Conservation (phyloP, 2,113 vertebrate genomes). For the Tapirus terrestris region DNA sequence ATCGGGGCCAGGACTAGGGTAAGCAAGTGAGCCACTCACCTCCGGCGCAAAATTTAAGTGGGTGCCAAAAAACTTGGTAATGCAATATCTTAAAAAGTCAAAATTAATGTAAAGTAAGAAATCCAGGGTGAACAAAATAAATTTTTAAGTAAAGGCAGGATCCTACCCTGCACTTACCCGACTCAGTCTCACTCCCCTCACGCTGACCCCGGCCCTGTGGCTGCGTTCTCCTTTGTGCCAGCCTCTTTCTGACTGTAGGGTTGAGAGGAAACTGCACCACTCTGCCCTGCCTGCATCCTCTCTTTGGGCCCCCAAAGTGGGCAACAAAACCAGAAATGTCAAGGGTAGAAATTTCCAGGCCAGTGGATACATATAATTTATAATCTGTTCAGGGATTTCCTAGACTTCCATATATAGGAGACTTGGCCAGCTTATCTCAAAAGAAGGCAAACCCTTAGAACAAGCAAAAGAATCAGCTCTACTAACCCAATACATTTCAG, state of each 20-base stretch:
- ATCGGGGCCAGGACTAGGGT: not conserved
- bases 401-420: not conserved
- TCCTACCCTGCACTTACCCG: not conserved
- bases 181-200: not conserved
- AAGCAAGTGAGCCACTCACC: not conserved
- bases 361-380: constrained; percentile 1
- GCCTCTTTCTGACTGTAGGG: not conserved
- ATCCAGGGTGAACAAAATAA: not conserved
- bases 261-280: not conserved
- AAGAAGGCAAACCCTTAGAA: constrained; percentile 11
- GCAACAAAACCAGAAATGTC: constrained; percentile 44
- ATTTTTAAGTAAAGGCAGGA: not conserved
- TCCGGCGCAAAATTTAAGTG: not conserved
- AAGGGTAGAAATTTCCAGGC: constrained; percentile 13
- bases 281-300: not conserved
- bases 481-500: not conserved
- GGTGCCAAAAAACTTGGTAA: not conserved
- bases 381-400: constrained; percentile 37
- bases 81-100: not conserved
- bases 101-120: not conserved
- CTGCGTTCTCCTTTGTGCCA: not conserved
- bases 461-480: constrained; percentile 39
- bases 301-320: not conserved
- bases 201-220: not conserved
- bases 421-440: not conserved